Base-by-base conservation (phyloP, 1,140 invertebrate species). In the Hypothenemus hampei region DNA sequence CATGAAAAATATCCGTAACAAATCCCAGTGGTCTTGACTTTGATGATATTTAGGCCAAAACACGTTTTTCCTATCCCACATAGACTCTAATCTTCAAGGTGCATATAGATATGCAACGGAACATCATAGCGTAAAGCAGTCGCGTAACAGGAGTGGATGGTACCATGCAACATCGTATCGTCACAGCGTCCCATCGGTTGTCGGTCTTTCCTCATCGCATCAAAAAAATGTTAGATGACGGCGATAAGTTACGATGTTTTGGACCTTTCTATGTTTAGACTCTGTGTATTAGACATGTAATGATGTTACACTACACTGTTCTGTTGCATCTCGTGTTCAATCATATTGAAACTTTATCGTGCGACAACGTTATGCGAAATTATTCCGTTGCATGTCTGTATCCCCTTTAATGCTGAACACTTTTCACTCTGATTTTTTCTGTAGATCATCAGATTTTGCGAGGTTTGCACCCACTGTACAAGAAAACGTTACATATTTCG, bases 401-500 rank as follows among this genome's bases (percentile, higher is more conserved):
- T 31, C 10, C 1, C 13, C 8, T 31, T 31, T 1, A 3, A 1
- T 31, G 8, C 3, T 2, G 26, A 31, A 2, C 1, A 11, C 26
- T 31, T 31, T 13, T 31, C 1, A 1, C 3, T 31, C 13, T 31
- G 13, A 31, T 11, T 31, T 3, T 31, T 8, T 11, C 13, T 13
- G 13, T 31, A 31, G 13, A 3, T 8, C 3, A 31, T 31, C 8
- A 1, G 26, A 31, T 11, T 11, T 31, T 31, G 8, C 1, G 8
- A 31, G 26, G 1, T 2, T 31, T 45, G 36, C 43, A 19, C 50
- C 50, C 24, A 44, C n/a, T 53, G 40, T 53, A 44, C 18, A 23
- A 39, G 36, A 16, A 5, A 21, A 35, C 33, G 24, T 54, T 39
- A 46, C 41, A 46, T 54, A 54, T 54, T 46, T 46, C 43, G 18